Evolutionary conservation across 1,140 invertebrate species (phyloP).

Genomic region (Periplaneta americana): DNA sequence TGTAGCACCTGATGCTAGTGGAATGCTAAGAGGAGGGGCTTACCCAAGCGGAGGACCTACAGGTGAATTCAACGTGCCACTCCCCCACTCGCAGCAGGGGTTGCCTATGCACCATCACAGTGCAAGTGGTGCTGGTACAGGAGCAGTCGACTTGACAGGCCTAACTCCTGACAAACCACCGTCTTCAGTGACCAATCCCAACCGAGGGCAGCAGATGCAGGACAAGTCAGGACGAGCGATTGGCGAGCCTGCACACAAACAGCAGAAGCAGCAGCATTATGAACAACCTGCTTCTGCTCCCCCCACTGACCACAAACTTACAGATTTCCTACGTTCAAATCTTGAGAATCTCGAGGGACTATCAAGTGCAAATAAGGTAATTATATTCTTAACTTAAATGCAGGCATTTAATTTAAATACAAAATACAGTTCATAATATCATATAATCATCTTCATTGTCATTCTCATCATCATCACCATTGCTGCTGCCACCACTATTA

Average conservation of each 20-base stretch:
- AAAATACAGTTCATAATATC: neutral
- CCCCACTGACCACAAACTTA: slow-evolving; percentile 43
- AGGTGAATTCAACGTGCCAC: neutral
- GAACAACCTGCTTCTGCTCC: neutral
- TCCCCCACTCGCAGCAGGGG: neutral
- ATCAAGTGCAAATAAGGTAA: slow-evolving; percentile 30
- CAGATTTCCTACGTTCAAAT: slow-evolving; percentile 57
- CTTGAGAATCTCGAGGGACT: slow-evolving; percentile 62
- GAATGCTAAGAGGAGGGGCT: neutral
- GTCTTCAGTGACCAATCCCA: neutral
- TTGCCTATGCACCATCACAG: slow-evolving; percentile 1
- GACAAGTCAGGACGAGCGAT: neutral
- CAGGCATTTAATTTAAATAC: neutral
- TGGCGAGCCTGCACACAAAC: slow-evolving; percentile 7
- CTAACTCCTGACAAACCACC: neutral
- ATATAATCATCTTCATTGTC: neutral
- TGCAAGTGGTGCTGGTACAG: neutral
- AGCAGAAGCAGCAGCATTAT: slow-evolving; percentile 38
- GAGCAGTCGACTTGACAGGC: slow-evolving; percentile 6
- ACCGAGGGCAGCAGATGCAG: neutral
- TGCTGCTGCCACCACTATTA: too few relatives aligned
- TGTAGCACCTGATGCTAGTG: neutral
- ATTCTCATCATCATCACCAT: too few relatives aligned
- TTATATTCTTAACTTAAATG: neutral
- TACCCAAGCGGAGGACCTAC: neutral